phyloP scores from a whole-genome alignment of 2,113 vertebrate genomes.

The Cyrtonyx montezumae region DNA sequence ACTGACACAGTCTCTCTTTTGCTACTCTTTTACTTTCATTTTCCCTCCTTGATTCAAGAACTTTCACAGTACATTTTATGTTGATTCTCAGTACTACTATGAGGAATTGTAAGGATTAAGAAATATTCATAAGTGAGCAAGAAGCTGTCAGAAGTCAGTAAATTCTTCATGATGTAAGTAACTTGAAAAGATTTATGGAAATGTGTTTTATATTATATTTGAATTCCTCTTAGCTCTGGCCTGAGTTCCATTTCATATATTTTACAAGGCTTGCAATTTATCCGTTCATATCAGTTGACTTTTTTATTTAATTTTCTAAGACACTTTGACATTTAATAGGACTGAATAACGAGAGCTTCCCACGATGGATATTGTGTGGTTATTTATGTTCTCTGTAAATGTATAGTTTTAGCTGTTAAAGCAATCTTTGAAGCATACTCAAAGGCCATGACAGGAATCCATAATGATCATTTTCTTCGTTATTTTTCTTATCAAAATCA shows the following conservation, averaged over 20 bases:
- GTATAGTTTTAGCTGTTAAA: not conserved
- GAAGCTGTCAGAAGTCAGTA: slow-evolving; percentile 21
- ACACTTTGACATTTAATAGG: slow-evolving; percentile 18
- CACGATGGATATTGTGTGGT: not conserved
- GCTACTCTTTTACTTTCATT: not conserved
- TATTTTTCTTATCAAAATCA: not conserved
- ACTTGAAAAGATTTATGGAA: not conserved
- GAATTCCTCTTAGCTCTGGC: slow-evolving; percentile 16
- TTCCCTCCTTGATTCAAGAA: slow-evolving; percentile 5
- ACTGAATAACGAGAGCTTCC: slow-evolving; percentile 27
- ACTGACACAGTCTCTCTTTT: slow-evolving; percentile 20
- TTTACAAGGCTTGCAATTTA: slow-evolving; percentile 26
- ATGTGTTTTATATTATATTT: slow-evolving; percentile 6
- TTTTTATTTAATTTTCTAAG: slow-evolving; percentile 31
- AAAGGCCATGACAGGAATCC: not conserved
- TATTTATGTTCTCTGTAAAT: slow-evolving; percentile 25
- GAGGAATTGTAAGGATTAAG: slow-evolving; percentile 24
- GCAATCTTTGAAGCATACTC: not conserved
- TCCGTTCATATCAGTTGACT: not conserved
- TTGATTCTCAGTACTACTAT: slow-evolving; percentile 13
- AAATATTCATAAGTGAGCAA: slow-evolving; percentile 31
- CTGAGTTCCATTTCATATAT: slow-evolving; percentile 1
- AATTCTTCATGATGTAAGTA: slow-evolving; percentile 57
- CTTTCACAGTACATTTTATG: slow-evolving; percentile 43
- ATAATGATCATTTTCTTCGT: not conserved